Conservation (phyloP, 2,797 vertebrate genomes). For the Danio jaintianensis region DNA sequence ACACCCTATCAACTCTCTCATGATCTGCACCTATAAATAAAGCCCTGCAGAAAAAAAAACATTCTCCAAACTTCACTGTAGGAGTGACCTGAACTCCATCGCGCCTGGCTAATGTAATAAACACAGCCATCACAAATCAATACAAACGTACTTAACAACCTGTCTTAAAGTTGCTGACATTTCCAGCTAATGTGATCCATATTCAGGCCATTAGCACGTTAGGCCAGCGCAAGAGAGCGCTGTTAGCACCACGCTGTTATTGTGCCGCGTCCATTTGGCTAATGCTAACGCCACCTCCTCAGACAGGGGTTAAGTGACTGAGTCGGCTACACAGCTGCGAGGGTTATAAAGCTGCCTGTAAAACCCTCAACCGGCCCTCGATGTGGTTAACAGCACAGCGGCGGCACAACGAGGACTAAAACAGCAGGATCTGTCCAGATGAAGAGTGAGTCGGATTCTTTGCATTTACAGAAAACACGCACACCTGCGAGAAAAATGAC, state of each 20-base stretch:
- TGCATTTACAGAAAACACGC: neutral
- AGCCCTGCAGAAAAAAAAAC: neutral
- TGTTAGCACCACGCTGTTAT: slow-evolving; percentile 50
- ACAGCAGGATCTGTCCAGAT: slow-evolving; percentile 28
- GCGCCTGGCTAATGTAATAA: slow-evolving; percentile 53
- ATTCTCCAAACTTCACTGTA: slow-evolving; percentile 28
- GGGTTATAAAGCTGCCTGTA: slow-evolving; percentile 47
- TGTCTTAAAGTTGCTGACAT: slow-evolving; percentile 60
- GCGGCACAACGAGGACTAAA: slow-evolving; percentile 22
- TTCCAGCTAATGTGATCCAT: slow-evolving; percentile 60
- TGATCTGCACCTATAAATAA: neutral
- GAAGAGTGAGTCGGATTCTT: neutral
- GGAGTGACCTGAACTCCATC: slow-evolving; percentile 49
- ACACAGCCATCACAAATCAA: slow-evolving; percentile 63
- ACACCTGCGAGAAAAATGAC: neutral
- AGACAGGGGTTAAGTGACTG: slow-evolving; percentile 47
- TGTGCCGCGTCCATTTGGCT: slow-evolving; percentile 53
- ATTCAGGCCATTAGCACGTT: slow-evolving; percentile 62
- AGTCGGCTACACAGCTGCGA: slow-evolving; percentile 41
- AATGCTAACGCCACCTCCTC: slow-evolving; percentile 53
- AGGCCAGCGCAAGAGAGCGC: slow-evolving; percentile 35
- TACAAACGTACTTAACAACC: slow-evolving; percentile 59
- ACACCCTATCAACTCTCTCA: neutral
- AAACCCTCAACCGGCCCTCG: slow-evolving; percentile 24
- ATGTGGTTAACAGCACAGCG: slow-evolving; percentile 9